phyloP scores from a whole-genome alignment of 92 coral and sea anemone genomes.

The Parazoanthus atlanticus region DNA sequence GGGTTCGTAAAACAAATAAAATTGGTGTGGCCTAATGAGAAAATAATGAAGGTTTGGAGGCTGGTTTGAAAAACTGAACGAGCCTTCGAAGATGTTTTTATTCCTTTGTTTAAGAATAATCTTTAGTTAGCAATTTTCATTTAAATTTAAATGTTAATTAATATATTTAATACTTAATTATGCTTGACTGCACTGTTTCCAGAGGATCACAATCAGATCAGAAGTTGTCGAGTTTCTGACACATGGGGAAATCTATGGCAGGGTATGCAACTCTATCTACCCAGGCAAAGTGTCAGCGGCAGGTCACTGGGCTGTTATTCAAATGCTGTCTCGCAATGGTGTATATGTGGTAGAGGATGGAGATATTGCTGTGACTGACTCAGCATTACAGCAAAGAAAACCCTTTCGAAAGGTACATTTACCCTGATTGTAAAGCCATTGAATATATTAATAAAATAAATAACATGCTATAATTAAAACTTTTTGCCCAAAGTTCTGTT shows the following conservation, averaged over 20 bases:
- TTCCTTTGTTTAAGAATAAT: no score
- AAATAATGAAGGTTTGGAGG: no score
- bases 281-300: slow-evolving; percentile 66
- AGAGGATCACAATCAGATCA: slow-evolving; percentile 83
- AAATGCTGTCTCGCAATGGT: slow-evolving; percentile 86
- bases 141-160: no score
- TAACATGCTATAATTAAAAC: no score
- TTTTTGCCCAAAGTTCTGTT: no score
- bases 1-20: no score
- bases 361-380: slow-evolving; percentile 94
- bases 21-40: no score
- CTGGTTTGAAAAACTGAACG: no score
- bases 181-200: slow-evolving; percentile 27
- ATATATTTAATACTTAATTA: no score
- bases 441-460: neutral
- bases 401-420: slow-evolving; percentile 87
- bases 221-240: slow-evolving; percentile 86
- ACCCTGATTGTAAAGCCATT: neutral
- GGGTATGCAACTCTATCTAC: slow-evolving; percentile 81
- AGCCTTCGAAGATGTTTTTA: no score
- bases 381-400: slow-evolving; percentile 82
- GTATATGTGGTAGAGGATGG: slow-evolving; percentile 95
- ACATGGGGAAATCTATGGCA: slow-evolving; percentile 83
- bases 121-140: no score
- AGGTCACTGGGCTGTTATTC: slow-evolving; percentile 97